Evolutionary conservation across 1,140 invertebrate species (phyloP), one percentile per base, ranked within the genome.

Genomic region (Orius laevigatus): DNA sequence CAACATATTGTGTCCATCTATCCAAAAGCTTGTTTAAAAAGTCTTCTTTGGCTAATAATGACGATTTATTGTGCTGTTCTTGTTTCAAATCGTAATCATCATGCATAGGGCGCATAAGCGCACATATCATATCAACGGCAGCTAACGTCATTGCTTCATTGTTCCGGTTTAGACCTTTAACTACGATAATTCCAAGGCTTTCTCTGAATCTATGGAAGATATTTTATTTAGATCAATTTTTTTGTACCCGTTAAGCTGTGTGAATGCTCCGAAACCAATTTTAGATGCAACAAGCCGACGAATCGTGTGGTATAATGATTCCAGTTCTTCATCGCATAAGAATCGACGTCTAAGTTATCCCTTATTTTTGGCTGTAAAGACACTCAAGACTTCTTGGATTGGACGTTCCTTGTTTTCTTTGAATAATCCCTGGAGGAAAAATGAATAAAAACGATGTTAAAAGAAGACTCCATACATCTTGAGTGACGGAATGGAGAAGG

Each of bases 51-150:
- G 91, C 90, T 10, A 99, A 70, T 52, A 99, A 73, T 49, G 89
- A 93, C 52, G 85, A 84, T 72, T 99, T 99, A 64, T 98, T 99
- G 20, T 95, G 66, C 65, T 99, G 96, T 62, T 99, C 95, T 66
- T 96, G 91, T 56, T 90, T 74, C 20, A 99, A 66, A 64, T 85
- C 81, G 63, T 91, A 94, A 63, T 97, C 88, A 56, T 89, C 81
- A 66, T 98, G 94, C 86, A 98, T 97, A 1, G 95, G 95, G 67
- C 97, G 92, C 87, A 98, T 94, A 9, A 99, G 71, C 20, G 94
- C 89, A 68, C 90, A 94, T 44, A 98, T 76, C 70, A 95, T 93
- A 67, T 99, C 95, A 50, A 98, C 77, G 9, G 91, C 92, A 5
- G 93, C 87, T 69, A 98, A 89, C 16, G 90, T 88, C 11, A 98